These are phyloP conservation scores for Patella depressa DNA, from an alignment of 2,888 invertebrate species.

Conservation along the genomic window DNA sequence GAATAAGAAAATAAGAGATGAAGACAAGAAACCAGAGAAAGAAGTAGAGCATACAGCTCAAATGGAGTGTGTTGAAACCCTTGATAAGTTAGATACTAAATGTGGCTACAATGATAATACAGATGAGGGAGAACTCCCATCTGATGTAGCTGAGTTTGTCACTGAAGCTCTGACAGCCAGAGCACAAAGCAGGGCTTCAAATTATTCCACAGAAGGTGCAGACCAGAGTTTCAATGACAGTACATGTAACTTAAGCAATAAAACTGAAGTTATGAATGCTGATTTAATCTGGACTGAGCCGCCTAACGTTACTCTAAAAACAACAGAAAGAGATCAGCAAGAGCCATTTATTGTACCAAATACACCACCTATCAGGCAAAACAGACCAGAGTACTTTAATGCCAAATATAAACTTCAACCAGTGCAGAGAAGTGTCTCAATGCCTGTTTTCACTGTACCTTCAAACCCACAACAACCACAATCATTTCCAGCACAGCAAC, in stretches of 20 bases:
- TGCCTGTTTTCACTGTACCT: conserved; percentile 26
- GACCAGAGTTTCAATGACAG: background rate
- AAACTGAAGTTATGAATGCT: background rate
- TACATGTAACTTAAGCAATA: background rate
- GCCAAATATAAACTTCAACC: conserved; percentile 18
- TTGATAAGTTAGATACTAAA: background rate
- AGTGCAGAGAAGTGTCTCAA: conserved; percentile 28
- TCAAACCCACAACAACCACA: background rate
- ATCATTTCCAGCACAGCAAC: background rate
- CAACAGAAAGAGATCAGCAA: background rate
- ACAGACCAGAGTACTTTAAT: conserved; percentile 22
- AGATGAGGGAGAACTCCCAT: conserved; percentile 46
- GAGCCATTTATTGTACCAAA: conserved; percentile 31
- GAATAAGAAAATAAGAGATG: background rate
- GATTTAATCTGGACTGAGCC: background rate
- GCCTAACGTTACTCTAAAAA: background rate
- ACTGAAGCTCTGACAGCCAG: conserved; percentile 36
- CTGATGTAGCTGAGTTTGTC: conserved; percentile 62
- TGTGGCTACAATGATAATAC: background rate
- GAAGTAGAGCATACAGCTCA: background rate
- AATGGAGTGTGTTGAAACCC: background rate
- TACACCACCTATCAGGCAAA: conserved; percentile 25
- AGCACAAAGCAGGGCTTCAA: conserved; percentile 1
- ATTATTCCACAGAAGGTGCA: background rate
- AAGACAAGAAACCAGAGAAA: background rate